phyloP scores from a whole-genome alignment of 2,797 vertebrate species.

The Eulemur mongoz region DNA sequence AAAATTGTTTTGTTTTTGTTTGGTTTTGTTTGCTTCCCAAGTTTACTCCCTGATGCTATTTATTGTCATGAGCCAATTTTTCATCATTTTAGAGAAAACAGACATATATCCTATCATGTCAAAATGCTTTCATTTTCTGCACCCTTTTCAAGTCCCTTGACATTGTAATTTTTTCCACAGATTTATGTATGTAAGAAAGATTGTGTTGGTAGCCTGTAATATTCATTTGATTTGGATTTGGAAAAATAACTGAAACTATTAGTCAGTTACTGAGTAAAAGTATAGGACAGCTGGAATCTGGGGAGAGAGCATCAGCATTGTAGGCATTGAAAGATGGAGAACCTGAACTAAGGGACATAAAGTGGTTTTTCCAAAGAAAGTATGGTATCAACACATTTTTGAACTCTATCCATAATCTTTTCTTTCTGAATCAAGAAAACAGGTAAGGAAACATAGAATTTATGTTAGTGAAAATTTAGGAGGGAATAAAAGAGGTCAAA shows the following conservation, averaged over 20 bases:
- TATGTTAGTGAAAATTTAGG: background rate
- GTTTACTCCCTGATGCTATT: background rate
- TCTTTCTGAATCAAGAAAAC: background rate
- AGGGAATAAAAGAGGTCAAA: background rate
- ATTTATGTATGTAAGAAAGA: background rate
- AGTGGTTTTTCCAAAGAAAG: background rate
- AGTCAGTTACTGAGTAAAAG: background rate
- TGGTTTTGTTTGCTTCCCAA: background rate
- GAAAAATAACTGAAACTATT: background rate
- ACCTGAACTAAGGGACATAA: background rate
- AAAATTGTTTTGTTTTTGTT: background rate
- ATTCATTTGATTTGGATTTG: background rate
- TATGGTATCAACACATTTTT: background rate
- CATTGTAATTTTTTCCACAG: background rate
- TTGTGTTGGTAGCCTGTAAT: background rate
- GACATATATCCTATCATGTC: background rate
- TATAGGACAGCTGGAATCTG: background rate
- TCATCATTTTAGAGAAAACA: background rate
- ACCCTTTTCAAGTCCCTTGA: background rate
- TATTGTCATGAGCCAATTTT: background rate
- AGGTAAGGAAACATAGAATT: background rate
- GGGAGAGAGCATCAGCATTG: background rate
- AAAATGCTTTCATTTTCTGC: background rate
- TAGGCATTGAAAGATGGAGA: background rate
- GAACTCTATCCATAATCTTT: background rate